These are phyloP conservation scores for Brachyrhaphis roseni DNA, from an alignment of 2,797 vertebrate genomes.

Conservation along the genomic window DNA sequence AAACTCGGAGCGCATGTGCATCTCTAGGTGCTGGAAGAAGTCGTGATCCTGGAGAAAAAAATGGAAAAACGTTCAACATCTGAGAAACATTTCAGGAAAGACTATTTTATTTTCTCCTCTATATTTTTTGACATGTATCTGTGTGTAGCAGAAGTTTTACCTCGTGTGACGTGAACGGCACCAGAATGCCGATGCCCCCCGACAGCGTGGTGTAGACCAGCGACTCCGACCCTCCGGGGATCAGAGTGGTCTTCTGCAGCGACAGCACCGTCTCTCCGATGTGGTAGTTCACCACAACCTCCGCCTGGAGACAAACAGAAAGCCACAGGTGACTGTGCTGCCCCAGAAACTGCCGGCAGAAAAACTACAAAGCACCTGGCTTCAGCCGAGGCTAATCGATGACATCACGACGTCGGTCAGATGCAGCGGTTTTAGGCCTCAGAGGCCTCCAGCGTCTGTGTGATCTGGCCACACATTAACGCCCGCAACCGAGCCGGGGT, in stretches of 20 bases:
- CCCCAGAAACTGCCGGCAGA: neutral
- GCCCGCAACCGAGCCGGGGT: neutral
- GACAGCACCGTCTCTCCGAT: slow-evolving; percentile 95
- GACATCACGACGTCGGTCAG: neutral
- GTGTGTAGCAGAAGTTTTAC: slow-evolving; percentile 65
- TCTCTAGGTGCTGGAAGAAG: slow-evolving; percentile 98
- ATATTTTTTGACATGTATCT: neutral
- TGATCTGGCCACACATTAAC: neutral
- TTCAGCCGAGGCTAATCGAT: neutral
- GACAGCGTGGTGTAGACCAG: slow-evolving; percentile 97
- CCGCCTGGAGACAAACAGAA: slow-evolving; percentile 81
- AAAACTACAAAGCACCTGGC: neutral
- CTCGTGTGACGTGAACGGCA: slow-evolving; percentile 98
- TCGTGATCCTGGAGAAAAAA: slow-evolving; percentile 89
- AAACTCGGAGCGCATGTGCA: slow-evolving; percentile 97
- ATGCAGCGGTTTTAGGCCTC: neutral
- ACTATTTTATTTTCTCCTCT: too few relatives aligned
- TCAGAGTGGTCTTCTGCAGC: slow-evolving; percentile 96
- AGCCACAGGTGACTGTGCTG: neutral
- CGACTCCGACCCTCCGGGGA: slow-evolving; percentile 96
- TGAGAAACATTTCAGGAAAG: neutral
- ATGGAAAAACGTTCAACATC: neutral
- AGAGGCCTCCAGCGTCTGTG: neutral
- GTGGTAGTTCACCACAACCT: slow-evolving; percentile 96
- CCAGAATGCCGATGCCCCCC: slow-evolving; percentile 95